phyloP scores from a whole-genome alignment of 2,113 vertebrate species.

The Eubucco bourcierii region DNA sequence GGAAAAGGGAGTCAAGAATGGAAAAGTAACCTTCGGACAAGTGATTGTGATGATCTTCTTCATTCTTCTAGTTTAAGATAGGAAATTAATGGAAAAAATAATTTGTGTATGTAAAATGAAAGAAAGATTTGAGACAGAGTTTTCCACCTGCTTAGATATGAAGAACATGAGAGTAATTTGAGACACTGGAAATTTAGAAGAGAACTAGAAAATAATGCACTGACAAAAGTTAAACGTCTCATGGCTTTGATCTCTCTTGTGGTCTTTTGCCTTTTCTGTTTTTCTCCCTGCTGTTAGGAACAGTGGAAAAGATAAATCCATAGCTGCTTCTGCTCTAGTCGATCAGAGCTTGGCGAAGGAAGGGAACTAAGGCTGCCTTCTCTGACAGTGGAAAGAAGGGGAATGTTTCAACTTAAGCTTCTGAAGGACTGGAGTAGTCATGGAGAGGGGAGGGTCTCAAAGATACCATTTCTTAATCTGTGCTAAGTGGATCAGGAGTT shows the following conservation, averaged over 20 bases:
- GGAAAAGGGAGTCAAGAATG: background rate
- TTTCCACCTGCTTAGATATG: background rate
- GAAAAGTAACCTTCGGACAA: background rate
- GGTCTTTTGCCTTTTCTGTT: background rate
- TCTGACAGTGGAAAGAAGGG: background rate
- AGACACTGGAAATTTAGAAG: background rate
- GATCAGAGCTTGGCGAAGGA: background rate
- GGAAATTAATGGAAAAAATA: background rate
- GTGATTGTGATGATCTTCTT: background rate
- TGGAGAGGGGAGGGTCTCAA: background rate
- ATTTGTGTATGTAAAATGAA: background rate
- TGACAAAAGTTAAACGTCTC: background rate
- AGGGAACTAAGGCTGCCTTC: background rate
- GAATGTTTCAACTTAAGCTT: background rate
- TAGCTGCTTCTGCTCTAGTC: background rate
- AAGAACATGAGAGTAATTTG: background rate
- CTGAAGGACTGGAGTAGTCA: background rate
- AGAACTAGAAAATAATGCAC: background rate
- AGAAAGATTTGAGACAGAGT: background rate
- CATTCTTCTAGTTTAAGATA: background rate
- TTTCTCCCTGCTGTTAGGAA: background rate
- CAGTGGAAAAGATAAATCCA: background rate
- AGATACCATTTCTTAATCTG: fast-evolving
- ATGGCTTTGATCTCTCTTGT: background rate
- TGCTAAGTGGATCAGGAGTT: background rate